A percentile compares a stretch with the other conserved stretches of the same genome.
These are phyloP conservation scores for Tachyglossus aculeatus DNA, from an alignment of 2,797 vertebrate genomes.

Conservation along the genomic window DNA sequence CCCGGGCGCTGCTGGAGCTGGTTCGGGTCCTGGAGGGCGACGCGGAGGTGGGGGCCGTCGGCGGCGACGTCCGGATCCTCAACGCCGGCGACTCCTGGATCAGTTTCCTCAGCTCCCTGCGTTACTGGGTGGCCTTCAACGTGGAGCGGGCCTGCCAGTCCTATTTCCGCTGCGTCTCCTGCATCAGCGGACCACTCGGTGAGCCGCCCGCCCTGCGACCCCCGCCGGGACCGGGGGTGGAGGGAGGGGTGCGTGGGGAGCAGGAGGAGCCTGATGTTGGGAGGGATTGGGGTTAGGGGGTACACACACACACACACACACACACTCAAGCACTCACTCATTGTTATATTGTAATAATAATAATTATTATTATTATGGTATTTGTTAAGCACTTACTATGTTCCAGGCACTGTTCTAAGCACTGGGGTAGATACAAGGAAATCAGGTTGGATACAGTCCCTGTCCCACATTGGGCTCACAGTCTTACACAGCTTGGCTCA, in stretches of 20 bases:
- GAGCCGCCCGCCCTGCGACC: slow-evolving; percentile 41
- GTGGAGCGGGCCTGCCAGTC: slow-evolving; percentile 89
- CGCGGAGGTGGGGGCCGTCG: slow-evolving; percentile 83
- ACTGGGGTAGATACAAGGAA: too few relatives aligned
- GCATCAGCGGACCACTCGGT: slow-evolving; percentile 91
- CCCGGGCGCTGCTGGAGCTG: slow-evolving; percentile 83
- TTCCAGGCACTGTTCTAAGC: too few relatives aligned
- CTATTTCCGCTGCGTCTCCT: slow-evolving; percentile 89
- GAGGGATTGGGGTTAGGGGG: too few relatives aligned
- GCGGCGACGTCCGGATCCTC: slow-evolving; percentile 88
- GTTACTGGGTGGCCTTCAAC: slow-evolving; percentile 95
- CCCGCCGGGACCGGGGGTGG: not conserved
- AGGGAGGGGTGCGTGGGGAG: not conserved
- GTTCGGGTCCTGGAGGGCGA: slow-evolving; percentile 86
- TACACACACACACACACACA: too few relatives aligned
- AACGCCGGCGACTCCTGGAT: slow-evolving; percentile 87
- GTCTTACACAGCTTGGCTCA: too few relatives aligned
- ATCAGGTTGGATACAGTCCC: too few relatives aligned
- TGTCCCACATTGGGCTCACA: too few relatives aligned
- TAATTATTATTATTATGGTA: too few relatives aligned
- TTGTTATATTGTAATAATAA: too few relatives aligned
- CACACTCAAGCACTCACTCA: too few relatives aligned
- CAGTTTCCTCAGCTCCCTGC: slow-evolving; percentile 90
- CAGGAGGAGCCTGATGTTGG: too few relatives aligned
- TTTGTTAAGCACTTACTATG: too few relatives aligned